phyloP scores from a whole-genome alignment of 2,888 invertebrate species.

The Dermolepida albohirtum region DNA sequence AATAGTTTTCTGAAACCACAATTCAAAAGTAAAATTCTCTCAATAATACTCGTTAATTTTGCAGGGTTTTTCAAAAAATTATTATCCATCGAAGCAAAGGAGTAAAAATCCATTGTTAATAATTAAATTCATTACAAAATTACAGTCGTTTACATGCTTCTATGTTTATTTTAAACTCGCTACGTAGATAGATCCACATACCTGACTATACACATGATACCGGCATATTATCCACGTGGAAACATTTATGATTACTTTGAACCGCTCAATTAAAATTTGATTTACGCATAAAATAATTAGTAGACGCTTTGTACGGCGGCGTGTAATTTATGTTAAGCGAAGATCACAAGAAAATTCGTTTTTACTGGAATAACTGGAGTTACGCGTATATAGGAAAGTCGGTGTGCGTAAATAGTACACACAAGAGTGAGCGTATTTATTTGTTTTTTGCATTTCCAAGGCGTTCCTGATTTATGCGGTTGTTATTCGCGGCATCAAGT shows the following conservation, averaged over 20 bases:
- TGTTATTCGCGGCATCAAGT: slow-evolving; percentile 21
- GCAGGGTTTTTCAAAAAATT: no score
- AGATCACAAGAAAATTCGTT: slow-evolving; percentile 59
- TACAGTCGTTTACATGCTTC: background rate
- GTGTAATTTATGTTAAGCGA: slow-evolving; percentile 57
- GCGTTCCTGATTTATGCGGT: slow-evolving; percentile 21
- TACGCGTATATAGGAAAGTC: no score
- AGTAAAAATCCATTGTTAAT: no score
- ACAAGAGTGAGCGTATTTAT: slow-evolving; percentile 3
- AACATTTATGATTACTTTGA: slow-evolving; percentile 55
- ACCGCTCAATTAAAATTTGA: slow-evolving; percentile 59
- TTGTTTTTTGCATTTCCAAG: slow-evolving; percentile 18
- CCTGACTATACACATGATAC: slow-evolving; percentile 1
- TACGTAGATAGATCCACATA: background rate
- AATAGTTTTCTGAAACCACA: no score
- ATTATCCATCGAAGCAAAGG: no score
- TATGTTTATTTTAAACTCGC: slow-evolving; percentile 30
- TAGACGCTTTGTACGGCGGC: slow-evolving; percentile 55
- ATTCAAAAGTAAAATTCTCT: no score
- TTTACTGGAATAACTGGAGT: slow-evolving; percentile 42
- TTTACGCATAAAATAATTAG: slow-evolving; percentile 61
- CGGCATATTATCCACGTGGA: slow-evolving; percentile 38
- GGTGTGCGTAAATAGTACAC: no score
- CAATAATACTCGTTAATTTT: no score
- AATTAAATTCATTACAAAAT: no score